Percentiles rank a stretch among this genome's conserved stretches.
These are phyloP conservation scores for Corythoichthys intestinalis DNA, from an alignment of 2,113 vertebrate species.

Conservation along the genomic window DNA sequence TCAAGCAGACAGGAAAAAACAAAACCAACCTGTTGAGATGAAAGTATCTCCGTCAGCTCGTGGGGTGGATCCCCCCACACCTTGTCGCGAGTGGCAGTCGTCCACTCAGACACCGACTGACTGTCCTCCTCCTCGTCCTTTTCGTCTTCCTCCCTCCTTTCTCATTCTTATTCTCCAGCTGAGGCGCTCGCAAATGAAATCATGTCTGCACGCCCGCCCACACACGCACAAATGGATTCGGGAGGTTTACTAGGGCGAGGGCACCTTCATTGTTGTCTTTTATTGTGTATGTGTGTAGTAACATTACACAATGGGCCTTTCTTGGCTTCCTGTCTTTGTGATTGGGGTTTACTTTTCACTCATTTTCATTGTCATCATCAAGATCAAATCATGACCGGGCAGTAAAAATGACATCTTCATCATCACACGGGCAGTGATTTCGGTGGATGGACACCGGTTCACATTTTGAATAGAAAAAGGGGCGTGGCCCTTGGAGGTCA, in stretches of 20 bases:
- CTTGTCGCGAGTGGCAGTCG: constrained; percentile 1
- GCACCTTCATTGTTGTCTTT: constrained; percentile 6
- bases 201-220: constrained; percentile 34
- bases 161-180: constrained; percentile 43
- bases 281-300: not conserved
- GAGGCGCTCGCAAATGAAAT: constrained; percentile 46
- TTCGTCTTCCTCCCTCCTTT: not conserved
- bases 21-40: constrained; percentile 14
- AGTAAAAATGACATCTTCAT: not conserved
- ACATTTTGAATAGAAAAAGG: not conserved
- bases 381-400: not conserved
- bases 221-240: not conserved
- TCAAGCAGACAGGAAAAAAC: not conserved
- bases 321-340: not conserved
- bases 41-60: not conserved
- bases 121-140: not conserved
- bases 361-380: constrained; percentile 2
- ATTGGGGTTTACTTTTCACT: not conserved
- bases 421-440: not conserved
- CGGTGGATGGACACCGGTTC: not conserved
- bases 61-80: constrained; percentile 4
- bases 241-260: not conserved
- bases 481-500: not conserved
- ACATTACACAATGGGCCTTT: not conserved
- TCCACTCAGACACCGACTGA: constrained; percentile 7